phyloP scores from a whole-genome alignment of 1,140 invertebrate genomes.

The Rhyzopertha dominica region DNA sequence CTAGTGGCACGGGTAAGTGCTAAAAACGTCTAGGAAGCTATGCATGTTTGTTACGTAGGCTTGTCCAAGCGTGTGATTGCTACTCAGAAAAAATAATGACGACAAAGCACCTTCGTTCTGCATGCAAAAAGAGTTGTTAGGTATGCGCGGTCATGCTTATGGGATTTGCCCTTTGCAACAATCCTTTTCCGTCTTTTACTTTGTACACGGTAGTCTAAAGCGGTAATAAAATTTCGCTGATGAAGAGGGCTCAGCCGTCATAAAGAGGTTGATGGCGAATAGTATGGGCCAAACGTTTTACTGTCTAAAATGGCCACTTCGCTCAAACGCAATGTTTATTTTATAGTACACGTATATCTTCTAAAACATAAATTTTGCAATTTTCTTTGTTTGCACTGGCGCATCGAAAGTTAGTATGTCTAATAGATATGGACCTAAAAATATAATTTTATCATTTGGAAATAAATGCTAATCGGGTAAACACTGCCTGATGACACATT shows the following conservation, averaged over 20 bases:
- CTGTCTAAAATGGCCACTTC: constrained; percentile 10
- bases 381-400: not conserved
- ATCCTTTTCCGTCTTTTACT: too few species aligned
- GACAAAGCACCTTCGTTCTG: too few species aligned
- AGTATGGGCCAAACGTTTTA: constrained; percentile 4
- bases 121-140: too few species aligned
- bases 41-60: too few species aligned
- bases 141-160: too few species aligned
- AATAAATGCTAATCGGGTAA: not conserved
- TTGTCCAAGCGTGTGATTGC: too few species aligned
- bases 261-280: constrained; percentile 11
- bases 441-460: not conserved
- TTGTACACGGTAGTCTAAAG: constrained; percentile 7
- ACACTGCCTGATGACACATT: not conserved
- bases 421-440: not conserved
- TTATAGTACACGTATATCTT: constrained; percentile 2
- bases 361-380: constrained; percentile 1
- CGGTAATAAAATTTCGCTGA: constrained; percentile 13
- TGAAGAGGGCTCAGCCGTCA: constrained; percentile 11
- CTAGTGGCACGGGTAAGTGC: too few species aligned
- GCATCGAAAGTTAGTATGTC: not conserved
- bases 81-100: too few species aligned
- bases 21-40: too few species aligned
- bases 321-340: constrained; percentile 9
- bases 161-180: too few species aligned